Base-by-base conservation (phyloP, 1,140 invertebrate genomes). In the Drosophila pruinosa region DNA sequence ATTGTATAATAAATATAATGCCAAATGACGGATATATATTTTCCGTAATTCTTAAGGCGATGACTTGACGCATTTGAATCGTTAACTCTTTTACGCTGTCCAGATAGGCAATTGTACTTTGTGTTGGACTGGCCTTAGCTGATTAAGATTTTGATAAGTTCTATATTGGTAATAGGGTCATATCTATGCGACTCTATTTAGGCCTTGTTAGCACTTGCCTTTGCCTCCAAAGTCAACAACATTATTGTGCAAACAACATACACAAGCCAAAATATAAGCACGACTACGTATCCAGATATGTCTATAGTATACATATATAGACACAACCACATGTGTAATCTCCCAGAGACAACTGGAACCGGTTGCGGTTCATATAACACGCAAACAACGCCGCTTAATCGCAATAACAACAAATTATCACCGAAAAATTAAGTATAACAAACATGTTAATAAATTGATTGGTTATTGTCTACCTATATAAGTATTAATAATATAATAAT, bases 391-490 rank as follows among this genome's bases (percentile, higher is more conserved):
- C 43, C 12, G 43, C 43, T 21, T 19, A 72, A 72, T 15, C 57
- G 22, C 39, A 61, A 68, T 22, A 72, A 48, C 52, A 67, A 61
- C 19, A 58, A 57, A 78, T 78, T 78, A 83, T 82, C 78, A 75
- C 58, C 36, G 45, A 67, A 41, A 39, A 39, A 26, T 58, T 39
- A 73, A 34, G 3, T 26, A 21, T 28, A 41, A 28, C 17, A 52
- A 70, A 43, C 52, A 10, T 10, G 28, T 22, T 19, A 24, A 54
- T 24, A 45, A n/a, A n/a, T n/a, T n/a, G n/a, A n/a, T n/a, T n/a
- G n/a, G n/a, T n/a, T n/a, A n/a, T n/a, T n/a, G n/a, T n/a, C n/a
- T n/a, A n/a, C n/a, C n/a, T n/a, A n/a, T n/a, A n/a, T n/a, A n/a
- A n/a, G n/a, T 45, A 34, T 34, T 34, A 12, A 34, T 34, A 34